Percentiles rank a stretch among this genome's conserved stretches.
Conservation (phyloP, 2,888 invertebrate genomes). For the Ypsolopha sequella region DNA sequence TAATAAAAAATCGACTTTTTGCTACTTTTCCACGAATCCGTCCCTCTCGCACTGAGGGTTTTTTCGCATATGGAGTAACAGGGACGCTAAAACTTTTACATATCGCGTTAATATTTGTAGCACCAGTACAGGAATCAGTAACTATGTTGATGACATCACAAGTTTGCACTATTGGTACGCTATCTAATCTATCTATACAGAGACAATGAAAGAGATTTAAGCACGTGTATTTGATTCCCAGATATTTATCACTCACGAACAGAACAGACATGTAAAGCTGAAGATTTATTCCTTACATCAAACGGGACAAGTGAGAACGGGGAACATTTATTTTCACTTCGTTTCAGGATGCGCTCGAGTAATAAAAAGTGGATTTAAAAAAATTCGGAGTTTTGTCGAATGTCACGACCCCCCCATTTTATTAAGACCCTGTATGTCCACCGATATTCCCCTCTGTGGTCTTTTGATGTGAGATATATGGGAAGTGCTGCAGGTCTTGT, state of each 20-base stretch:
- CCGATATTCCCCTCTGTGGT: constrained; percentile 7
- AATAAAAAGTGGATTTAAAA: constrained; percentile 49
- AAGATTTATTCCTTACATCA: constrained; percentile 12
- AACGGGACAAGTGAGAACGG: constrained; percentile 10
- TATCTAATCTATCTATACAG: not conserved
- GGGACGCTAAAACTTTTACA: too few relatives aligned
- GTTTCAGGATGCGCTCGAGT: constrained; percentile 42
- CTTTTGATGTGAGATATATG: constrained; percentile 7
- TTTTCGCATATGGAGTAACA: too few relatives aligned
- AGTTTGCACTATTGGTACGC: too few relatives aligned
- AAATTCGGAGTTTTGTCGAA: constrained; percentile 40
- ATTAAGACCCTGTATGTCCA: constrained; percentile 17
- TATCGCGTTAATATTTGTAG: too few relatives aligned
- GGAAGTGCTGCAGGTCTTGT: constrained; percentile 18
- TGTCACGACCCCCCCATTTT: constrained; percentile 18
- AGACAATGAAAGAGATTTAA: too few relatives aligned
- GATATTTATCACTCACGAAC: constrained; percentile 13
- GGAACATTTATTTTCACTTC: constrained; percentile 12
- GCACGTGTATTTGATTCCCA: too few relatives aligned
- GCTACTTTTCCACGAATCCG: too few relatives aligned
- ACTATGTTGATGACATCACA: too few relatives aligned
- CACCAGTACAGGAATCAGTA: too few relatives aligned
- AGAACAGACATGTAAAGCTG: constrained; percentile 3
- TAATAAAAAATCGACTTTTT: too few relatives aligned
- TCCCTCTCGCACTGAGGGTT: too few relatives aligned